phyloP scores from a whole-genome alignment of 1,140 invertebrate genomes.

The Aphaenogaster rudis region DNA sequence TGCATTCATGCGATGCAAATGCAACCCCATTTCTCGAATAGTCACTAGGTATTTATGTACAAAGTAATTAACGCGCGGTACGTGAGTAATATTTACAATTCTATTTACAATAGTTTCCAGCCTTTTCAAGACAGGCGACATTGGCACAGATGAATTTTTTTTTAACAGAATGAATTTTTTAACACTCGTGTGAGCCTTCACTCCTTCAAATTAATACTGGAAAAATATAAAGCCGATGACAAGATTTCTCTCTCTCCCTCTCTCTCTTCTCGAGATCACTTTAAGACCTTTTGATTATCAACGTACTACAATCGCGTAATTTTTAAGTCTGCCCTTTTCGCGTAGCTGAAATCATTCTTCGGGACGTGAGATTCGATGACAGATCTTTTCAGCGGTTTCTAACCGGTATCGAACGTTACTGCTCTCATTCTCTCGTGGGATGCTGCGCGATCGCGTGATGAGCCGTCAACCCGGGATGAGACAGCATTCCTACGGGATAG shows the following conservation, averaged over 20 bases:
- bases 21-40: constrained; percentile 13
- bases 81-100: constrained; percentile 70
- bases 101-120: constrained; percentile 34
- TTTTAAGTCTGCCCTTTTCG: constrained; percentile 8
- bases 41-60: constrained; percentile 63
- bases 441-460: constrained; percentile 81
- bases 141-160: constrained; percentile 63
- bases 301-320: not conserved
- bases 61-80: constrained; percentile 13
- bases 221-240: not conserved
- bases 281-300: not conserved
- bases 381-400: not conserved
- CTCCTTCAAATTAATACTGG: constrained; percentile 37
- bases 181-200: not conserved
- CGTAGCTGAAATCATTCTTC: constrained; percentile 12
- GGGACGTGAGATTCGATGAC: not conserved
- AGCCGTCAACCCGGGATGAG: constrained; percentile 78
- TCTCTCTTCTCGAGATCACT: not conserved
- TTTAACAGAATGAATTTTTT: not conserved
- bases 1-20: not conserved
- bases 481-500: constrained; percentile 82
- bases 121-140: not conserved
- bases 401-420: not conserved
- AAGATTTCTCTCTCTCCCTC: not conserved
- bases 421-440: constrained; percentile 80